Conservation (phyloP, 1,140 invertebrate species). For the Diachasma alloeum region DNA sequence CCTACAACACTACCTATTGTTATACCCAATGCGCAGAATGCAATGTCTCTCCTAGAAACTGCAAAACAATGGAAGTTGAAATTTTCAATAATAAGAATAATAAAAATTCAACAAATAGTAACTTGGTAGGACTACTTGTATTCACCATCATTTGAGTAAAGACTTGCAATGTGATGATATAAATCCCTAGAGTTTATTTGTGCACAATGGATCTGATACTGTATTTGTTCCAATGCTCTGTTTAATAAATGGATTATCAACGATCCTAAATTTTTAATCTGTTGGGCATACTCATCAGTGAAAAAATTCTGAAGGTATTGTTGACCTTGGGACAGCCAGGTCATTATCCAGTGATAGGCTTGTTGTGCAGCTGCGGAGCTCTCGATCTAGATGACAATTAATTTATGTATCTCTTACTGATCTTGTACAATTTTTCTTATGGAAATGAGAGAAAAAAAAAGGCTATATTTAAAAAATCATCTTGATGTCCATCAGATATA, state of each 20-base stretch:
- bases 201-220: conserved; percentile 46
- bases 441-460: neutral
- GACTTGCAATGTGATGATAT: conserved; percentile 46
- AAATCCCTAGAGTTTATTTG: conserved; percentile 51
- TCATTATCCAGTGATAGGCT: conserved; percentile 53
- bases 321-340: conserved; percentile 49
- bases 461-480: no score
- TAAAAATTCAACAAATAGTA: neutral
- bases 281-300: conserved; percentile 50
- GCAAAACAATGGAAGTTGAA: conserved; percentile 20
- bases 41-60: conserved; percentile 64
- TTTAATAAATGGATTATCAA: conserved; percentile 48
- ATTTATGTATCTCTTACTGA: neutral
- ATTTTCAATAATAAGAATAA: neutral
- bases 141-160: conserved; percentile 46
- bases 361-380: conserved; percentile 52
- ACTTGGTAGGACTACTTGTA: no score
- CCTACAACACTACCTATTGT: conserved; percentile 64
- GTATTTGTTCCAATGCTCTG: conserved; percentile 46
- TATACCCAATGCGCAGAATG: conserved; percentile 64
- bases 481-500: no score
- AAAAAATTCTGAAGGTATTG: conserved; percentile 50
- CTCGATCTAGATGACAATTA: conserved; percentile 51
- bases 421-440: neutral
- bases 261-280: conserved; percentile 50